These are phyloP conservation scores for Barbus barbus DNA, from an alignment of 2,113 vertebrate genomes.

Conservation along the genomic window DNA sequence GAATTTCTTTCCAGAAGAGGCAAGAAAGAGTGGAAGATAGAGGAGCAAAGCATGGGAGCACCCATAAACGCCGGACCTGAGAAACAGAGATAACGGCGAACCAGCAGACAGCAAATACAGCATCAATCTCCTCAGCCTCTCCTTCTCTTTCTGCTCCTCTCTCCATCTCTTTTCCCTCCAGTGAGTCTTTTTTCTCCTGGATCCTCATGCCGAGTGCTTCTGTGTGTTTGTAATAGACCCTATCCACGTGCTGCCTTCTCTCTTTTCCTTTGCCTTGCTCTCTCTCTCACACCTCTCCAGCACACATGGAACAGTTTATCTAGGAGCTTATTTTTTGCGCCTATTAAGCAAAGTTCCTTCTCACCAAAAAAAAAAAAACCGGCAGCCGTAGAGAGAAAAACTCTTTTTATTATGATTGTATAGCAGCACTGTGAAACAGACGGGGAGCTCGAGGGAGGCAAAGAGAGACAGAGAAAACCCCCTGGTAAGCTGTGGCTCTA, in stretches of 20 bases:
- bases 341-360: slow-evolving; percentile 67
- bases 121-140: slow-evolving; percentile 63
- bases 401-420: slow-evolving; percentile 60
- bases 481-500: slow-evolving; percentile 25
- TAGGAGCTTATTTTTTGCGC: slow-evolving; percentile 59
- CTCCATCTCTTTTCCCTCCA: slow-evolving; percentile 49
- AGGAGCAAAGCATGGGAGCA: slow-evolving; percentile 51
- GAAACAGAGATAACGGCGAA: slow-evolving; percentile 69
- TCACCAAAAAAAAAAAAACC: background rate
- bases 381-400: slow-evolving; percentile 54
- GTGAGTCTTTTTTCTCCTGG: slow-evolving; percentile 37
- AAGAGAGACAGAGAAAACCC: slow-evolving; percentile 18
- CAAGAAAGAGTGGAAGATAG: slow-evolving; percentile 22
- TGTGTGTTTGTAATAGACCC: slow-evolving; percentile 51
- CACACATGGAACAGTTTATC: slow-evolving; percentile 76
- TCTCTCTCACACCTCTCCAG: slow-evolving; percentile 45
- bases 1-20: background rate
- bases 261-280: slow-evolving; percentile 42
- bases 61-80: slow-evolving; percentile 65
- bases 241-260: slow-evolving; percentile 36
- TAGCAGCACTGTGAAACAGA: slow-evolving; percentile 4
- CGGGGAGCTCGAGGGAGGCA: slow-evolving; percentile 26
- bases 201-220: slow-evolving; percentile 25
- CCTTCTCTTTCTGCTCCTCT: slow-evolving; percentile 41
- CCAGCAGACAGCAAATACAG: slow-evolving; percentile 70